Evolutionary conservation across 2,888 invertebrate genomes (phyloP).

Genomic region (Caenorhabditis doughertyi): DNA sequence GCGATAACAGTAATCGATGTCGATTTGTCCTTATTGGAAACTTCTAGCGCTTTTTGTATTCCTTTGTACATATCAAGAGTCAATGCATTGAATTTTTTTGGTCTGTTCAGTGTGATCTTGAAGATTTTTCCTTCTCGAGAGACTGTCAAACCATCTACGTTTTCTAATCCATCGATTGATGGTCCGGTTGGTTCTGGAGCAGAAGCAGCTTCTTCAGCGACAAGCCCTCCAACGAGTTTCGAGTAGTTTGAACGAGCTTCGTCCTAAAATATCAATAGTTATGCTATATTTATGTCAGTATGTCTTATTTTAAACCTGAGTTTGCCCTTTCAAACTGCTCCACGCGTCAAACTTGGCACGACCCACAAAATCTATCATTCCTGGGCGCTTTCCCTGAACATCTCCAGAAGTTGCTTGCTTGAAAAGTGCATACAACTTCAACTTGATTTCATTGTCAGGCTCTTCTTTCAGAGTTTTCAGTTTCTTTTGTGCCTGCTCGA

Average conservation of each 20-base stretch:
- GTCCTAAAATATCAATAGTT: constrained; percentile 81
- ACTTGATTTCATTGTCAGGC: constrained; percentile 85
- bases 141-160: constrained; percentile 66
- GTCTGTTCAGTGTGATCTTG: constrained; percentile 78
- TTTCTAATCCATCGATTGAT: constrained; percentile 68
- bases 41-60: constrained; percentile 69
- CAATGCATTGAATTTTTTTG: constrained; percentile 80
- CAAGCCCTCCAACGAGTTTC: constrained; percentile 83
- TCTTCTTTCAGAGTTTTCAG: constrained; percentile 82
- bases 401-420: constrained; percentile 85
- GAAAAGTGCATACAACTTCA: constrained; percentile 85
- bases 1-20: constrained; percentile 87
- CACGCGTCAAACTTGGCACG: constrained; percentile 86
- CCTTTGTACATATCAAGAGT: constrained; percentile 80
- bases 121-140: constrained; percentile 76
- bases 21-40: constrained; percentile 85
- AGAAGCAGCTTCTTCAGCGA: constrained; percentile 71
- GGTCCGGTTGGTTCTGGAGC: constrained; percentile 58
- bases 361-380: constrained; percentile 85
- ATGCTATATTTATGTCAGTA: background rate
- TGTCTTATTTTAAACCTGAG: constrained; percentile 83
- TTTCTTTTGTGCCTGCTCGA: constrained; percentile 77
- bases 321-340: constrained; percentile 84
- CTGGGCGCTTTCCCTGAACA: constrained; percentile 85
- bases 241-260: constrained; percentile 85